Percentiles rank a stretch among this genome's conserved stretches.
Evolutionary conservation across 2,888 invertebrate species (phyloP).

Genomic region (Ennomos quercinarius): DNA sequence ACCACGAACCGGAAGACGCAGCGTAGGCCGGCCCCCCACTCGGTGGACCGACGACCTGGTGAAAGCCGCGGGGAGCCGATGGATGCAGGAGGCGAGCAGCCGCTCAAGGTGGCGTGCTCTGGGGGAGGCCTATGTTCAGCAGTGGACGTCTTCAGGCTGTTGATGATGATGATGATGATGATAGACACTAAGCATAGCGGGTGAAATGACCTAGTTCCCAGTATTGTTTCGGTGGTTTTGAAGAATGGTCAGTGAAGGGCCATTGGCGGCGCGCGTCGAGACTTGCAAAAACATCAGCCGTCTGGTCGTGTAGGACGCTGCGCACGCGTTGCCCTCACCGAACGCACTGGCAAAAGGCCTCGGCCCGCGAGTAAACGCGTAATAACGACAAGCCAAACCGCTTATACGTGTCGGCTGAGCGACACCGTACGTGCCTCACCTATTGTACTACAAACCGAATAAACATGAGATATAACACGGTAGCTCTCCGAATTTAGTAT

Average conservation of each 20-base stretch:
- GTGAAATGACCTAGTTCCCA: constrained; percentile 72
- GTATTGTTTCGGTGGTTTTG: constrained; percentile 71
- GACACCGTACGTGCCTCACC: constrained; percentile 33
- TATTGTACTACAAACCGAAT: constrained; percentile 33
- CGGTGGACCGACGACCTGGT: too few relatives aligned
- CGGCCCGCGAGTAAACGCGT: constrained; percentile 45
- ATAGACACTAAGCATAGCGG: constrained; percentile 41
- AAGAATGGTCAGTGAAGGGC: constrained; percentile 65
- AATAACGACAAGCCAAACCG: constrained; percentile 43
- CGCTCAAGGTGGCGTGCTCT: too few relatives aligned
- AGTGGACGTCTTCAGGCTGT: too few relatives aligned
- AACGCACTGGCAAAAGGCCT: constrained; percentile 46
- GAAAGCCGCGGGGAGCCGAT: too few relatives aligned
- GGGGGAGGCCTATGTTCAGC: too few relatives aligned
- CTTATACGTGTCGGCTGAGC: constrained; percentile 35
- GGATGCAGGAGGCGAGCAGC: too few relatives aligned
- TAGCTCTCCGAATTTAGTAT: constrained; percentile 44
- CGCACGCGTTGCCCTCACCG: constrained; percentile 52
- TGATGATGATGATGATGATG: too few relatives aligned
- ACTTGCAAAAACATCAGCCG: constrained; percentile 76
- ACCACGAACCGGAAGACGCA: too few relatives aligned
- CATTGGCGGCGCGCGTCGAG: constrained; percentile 63
- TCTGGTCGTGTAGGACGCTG: constrained; percentile 63
- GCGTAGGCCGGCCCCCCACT: too few relatives aligned
- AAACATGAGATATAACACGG: constrained; percentile 38